Conservation (phyloP, 30 jellyfish, hydroid and myxozoan species). For the Hydractinia echinata region DNA sequence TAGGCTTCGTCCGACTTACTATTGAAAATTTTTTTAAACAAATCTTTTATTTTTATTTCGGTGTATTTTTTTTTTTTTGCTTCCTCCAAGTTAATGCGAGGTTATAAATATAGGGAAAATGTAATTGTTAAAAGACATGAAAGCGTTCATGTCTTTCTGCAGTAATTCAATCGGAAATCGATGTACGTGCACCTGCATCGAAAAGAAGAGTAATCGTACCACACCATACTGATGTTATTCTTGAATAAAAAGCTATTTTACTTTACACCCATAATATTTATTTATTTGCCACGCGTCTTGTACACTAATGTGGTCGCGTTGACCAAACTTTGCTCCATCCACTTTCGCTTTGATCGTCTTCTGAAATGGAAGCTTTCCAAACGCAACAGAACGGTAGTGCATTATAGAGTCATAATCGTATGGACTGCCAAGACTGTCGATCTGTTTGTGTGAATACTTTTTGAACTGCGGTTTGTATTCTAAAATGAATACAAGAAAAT, state of each 20-base stretch:
- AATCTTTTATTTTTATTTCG: no score
- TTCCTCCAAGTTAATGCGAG: no score
- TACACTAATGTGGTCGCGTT: constrained; percentile 58
- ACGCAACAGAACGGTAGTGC: constrained; percentile 71
- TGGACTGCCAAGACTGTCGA: constrained; percentile 89
- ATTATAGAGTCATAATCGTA: constrained; percentile 79
- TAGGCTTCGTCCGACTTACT: no score
- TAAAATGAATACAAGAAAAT: background rate
- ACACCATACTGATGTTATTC: no score
- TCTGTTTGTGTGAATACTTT: constrained; percentile 49
- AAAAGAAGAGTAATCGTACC: no score
- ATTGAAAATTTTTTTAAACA: no score
- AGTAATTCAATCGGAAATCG: no score
- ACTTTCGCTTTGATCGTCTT: constrained; percentile 60
- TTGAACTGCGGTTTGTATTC: constrained; percentile 53
- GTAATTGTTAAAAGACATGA: no score
- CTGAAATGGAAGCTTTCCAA: constrained; percentile 76
- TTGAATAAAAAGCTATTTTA: background rate
- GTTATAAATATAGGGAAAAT: no score
- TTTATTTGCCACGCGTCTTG: constrained; percentile 76
- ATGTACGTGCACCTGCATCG: no score
- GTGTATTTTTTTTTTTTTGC: no score
- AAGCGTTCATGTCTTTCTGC: no score
- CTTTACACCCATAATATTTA: constrained; percentile 48
- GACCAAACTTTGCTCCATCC: constrained; percentile 68